These are phyloP conservation scores for Platysteira castanea DNA, from an alignment of 2,113 vertebrate genomes.

Conservation along the genomic window DNA sequence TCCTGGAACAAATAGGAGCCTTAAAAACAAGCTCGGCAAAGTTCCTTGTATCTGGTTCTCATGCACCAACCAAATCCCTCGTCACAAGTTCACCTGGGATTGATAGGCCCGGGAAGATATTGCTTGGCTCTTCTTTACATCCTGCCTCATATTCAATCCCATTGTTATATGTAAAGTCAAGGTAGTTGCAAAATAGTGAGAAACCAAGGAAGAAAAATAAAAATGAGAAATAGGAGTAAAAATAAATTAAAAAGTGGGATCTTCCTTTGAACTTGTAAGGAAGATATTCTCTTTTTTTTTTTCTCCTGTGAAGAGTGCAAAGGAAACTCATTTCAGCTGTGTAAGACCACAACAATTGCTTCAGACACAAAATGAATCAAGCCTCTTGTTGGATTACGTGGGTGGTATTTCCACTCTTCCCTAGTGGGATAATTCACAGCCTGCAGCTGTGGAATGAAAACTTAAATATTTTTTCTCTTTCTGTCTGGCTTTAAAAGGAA, in stretches of 20 bases:
- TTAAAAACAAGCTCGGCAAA: background rate
- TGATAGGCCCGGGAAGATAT: background rate
- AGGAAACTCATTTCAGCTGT: constrained; percentile 66
- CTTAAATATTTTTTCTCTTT: constrained; percentile 61
- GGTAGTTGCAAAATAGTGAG: background rate
- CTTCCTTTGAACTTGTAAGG: constrained; percentile 33
- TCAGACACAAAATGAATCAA: constrained; percentile 71
- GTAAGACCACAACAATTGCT: constrained; percentile 49
- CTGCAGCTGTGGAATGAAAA: constrained; percentile 52
- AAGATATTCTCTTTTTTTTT: background rate
- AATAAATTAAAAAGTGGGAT: background rate
- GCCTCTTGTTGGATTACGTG: constrained; percentile 62
- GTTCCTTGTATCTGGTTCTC: background rate
- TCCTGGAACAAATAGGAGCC: background rate
- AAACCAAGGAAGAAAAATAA: constrained; percentile 6
- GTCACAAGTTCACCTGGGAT: background rate
- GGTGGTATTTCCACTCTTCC: constrained; percentile 65
- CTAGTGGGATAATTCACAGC: constrained; percentile 67
- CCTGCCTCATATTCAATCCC: background rate
- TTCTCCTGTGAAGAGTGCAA: constrained; percentile 53
- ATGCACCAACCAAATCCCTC: background rate
- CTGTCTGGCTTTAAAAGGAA: constrained; percentile 48
- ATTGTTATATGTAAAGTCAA: background rate
- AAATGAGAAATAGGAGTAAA: background rate
- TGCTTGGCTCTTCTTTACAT: constrained; percentile 11